Percentiles rank a stretch among this genome's conserved stretches.
These are phyloP conservation scores for Agonum fuliginosum DNA, from an alignment of 2,888 invertebrate genomes.

Conservation along the genomic window DNA sequence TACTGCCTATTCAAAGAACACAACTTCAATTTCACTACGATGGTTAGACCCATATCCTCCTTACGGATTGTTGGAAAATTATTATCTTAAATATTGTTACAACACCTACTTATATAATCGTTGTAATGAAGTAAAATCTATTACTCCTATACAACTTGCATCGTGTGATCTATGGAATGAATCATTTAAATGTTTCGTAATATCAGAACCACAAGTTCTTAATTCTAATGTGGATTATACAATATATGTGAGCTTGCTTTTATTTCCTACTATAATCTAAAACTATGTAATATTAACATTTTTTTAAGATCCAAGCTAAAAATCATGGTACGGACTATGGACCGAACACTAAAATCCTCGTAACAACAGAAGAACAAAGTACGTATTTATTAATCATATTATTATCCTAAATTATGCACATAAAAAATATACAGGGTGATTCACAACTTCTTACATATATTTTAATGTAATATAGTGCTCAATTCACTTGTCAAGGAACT, in stretches of 20 bases:
- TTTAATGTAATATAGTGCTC: no score
- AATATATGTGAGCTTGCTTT: conserved; percentile 26
- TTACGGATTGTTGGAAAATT: conserved; percentile 42
- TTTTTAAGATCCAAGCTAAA: conserved; percentile 19
- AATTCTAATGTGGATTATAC: background rate
- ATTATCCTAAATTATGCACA: no score
- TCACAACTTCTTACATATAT: no score
- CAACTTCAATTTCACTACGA: conserved; percentile 42
- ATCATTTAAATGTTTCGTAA: conserved; percentile 21
- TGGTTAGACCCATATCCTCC: conserved; percentile 59
- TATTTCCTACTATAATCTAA: background rate
- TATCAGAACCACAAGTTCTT: background rate
- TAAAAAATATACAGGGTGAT: no score
- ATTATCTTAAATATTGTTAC: conserved; percentile 17
- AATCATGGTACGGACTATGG: no score
- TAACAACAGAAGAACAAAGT: background rate
- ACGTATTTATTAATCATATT: no score
- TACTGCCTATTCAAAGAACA: conserved; percentile 31
- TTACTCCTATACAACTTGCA: background rate
- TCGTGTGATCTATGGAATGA: conserved; percentile 40
- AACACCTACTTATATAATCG: no score
- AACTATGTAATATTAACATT: conserved; percentile 3
- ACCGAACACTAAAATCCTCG: no score
- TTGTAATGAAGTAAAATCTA: no score
- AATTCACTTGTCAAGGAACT: no score